phyloP scores from a whole-genome alignment of 2,888 invertebrate genomes.

The Argynnis bischoffii region DNA sequence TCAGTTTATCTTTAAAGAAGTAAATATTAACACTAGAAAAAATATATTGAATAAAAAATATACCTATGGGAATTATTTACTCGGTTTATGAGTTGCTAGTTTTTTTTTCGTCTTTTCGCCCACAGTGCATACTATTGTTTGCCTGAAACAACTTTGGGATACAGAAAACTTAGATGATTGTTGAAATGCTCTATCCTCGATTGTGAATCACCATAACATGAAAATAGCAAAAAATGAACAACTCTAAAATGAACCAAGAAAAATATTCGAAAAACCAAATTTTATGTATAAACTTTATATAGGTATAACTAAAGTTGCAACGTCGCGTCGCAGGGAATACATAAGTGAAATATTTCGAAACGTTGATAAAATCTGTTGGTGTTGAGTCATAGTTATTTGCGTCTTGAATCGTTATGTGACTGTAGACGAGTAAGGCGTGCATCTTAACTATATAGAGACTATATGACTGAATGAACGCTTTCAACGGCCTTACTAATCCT shows the following conservation, averaged over 20 bases:
- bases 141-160: too few relatives aligned
- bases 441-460: slow-evolving; percentile 52
- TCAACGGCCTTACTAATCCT: slow-evolving; percentile 50
- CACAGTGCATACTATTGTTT: too few relatives aligned
- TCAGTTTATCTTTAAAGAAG: neutral
- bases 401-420: slow-evolving; percentile 59
- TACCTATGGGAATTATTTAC: too few relatives aligned
- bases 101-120: too few relatives aligned
- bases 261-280: neutral
- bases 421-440: slow-evolving; percentile 48
- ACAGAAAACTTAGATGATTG: too few relatives aligned
- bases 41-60: too few relatives aligned
- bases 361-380: slow-evolving; percentile 57
- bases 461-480: slow-evolving; percentile 60
- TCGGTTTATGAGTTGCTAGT: too few relatives aligned
- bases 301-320: neutral
- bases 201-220: too few relatives aligned
- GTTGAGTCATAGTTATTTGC: slow-evolving; percentile 77
- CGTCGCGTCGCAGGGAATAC: neutral
- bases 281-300: neutral
- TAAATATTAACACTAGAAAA: neutral
- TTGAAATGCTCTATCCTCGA: too few relatives aligned
- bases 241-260: too few relatives aligned
- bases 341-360: slow-evolving; percentile 19
- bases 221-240: too few relatives aligned